These are phyloP conservation scores for Oncorhynchus kisutch DNA, from an alignment of 2,113 vertebrate species.

Conservation along the genomic window DNA sequence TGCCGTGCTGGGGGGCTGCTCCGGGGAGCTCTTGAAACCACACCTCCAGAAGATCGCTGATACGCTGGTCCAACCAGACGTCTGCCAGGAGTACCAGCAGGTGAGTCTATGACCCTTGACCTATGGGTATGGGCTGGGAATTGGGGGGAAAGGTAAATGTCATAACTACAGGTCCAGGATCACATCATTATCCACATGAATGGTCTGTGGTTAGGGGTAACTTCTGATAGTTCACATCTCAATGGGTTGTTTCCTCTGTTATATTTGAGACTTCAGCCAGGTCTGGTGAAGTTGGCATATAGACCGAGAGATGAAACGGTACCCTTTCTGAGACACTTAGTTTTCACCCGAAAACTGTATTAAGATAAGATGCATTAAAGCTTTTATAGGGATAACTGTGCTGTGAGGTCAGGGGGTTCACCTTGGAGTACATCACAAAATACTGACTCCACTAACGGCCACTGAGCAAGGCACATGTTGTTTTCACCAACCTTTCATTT, in stretches of 20 bases:
- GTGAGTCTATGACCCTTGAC: conserved; percentile 65
- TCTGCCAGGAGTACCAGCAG: conserved; percentile 82
- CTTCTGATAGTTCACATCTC: conserved; percentile 6
- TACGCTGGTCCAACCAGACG: conserved; percentile 68
- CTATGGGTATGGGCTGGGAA: not conserved
- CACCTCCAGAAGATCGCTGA: conserved; percentile 74
- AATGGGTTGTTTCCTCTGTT: not conserved
- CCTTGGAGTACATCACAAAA: conserved; percentile 43
- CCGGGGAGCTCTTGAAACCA: conserved; percentile 72
- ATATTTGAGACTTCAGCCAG: not conserved
- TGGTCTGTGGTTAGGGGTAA: too few relatives aligned
- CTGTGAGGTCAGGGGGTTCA: conserved; percentile 50
- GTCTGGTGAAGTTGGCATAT: not conserved
- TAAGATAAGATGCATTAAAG: conserved; percentile 34
- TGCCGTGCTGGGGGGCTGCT: conserved; percentile 79
- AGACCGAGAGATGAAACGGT: too few relatives aligned
- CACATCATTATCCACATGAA: too few relatives aligned
- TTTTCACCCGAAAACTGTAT: not conserved
- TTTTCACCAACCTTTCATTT: conserved; percentile 52
- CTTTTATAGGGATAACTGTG: conserved; percentile 29
- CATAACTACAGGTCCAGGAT: conserved; percentile 21
- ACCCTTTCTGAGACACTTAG: not conserved
- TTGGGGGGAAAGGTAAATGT: not conserved
- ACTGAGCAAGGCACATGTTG: conserved; percentile 36
- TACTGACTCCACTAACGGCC: conserved; percentile 28